Evolutionary conservation across 2,888 invertebrate species (phyloP).

Genomic region (Chrysodeixis includens): DNA sequence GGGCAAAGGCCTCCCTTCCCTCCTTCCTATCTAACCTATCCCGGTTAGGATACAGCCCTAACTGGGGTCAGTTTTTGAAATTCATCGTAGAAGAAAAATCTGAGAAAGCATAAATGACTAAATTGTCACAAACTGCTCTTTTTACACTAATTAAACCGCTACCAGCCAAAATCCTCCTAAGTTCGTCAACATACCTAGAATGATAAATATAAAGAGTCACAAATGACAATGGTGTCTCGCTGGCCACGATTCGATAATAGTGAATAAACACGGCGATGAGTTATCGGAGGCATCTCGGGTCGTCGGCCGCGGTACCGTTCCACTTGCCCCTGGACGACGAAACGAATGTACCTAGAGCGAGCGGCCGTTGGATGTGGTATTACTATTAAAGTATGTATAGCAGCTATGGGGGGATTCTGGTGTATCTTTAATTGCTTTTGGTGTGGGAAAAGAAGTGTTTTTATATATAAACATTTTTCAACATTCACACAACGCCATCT

Average conservation of each 20-base stretch:
- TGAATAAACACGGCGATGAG: slow-evolving; percentile 88
- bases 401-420: background rate
- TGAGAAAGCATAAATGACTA: too few relatives aligned
- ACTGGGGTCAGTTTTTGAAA: too few relatives aligned
- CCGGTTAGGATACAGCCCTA: too few relatives aligned
- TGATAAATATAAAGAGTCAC: slow-evolving; percentile 57
- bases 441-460: too few relatives aligned
- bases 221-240: slow-evolving; percentile 57
- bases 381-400: too few relatives aligned
- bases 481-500: too few relatives aligned
- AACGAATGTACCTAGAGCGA: slow-evolving; percentile 69
- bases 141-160: slow-evolving; percentile 35
- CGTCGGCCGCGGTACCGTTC: slow-evolving; percentile 88
- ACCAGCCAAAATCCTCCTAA: slow-evolving; percentile 29
- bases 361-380: slow-evolving; percentile 68
- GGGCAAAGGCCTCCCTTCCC: too few relatives aligned
- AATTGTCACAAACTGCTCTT: background rate
- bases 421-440: background rate
- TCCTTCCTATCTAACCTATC: too few relatives aligned
- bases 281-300: slow-evolving; percentile 86
- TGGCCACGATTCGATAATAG: slow-evolving; percentile 77
- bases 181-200: slow-evolving; percentile 59
- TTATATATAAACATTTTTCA: too few relatives aligned
- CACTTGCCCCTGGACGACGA: slow-evolving; percentile 86
- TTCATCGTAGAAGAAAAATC: too few relatives aligned